These are phyloP conservation scores for Atherinosoma microstoma DNA, from an alignment of 2,797 vertebrate genomes.

Conservation along the genomic window DNA sequence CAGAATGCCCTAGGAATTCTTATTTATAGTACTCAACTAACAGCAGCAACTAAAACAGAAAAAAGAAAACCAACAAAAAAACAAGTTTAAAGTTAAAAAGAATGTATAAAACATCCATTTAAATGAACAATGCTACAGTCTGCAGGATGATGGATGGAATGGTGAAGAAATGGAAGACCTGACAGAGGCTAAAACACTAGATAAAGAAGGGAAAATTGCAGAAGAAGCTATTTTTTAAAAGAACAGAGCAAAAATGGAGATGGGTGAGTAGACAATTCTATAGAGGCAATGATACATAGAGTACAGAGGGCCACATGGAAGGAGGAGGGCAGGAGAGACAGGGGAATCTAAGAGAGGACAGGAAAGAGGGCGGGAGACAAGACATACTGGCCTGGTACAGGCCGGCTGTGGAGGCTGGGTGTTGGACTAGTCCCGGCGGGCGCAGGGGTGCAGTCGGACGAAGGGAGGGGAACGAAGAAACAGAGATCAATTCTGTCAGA, in stretches of 20 bases:
- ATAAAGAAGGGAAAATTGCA: neutral
- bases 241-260: slow-evolving; percentile 21
- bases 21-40: neutral
- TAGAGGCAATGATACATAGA: slow-evolving; percentile 37
- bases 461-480: slow-evolving; percentile 52
- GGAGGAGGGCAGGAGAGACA: slow-evolving; percentile 5
- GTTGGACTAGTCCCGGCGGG: slow-evolving; percentile 57
- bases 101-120: neutral
- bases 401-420: slow-evolving; percentile 55
- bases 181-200: neutral
- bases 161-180: neutral
- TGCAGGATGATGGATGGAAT: neutral
- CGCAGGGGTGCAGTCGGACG: slow-evolving; percentile 62
- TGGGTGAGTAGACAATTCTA: neutral
- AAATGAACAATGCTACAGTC: neutral
- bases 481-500: slow-evolving; percentile 80
- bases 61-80: neutral
- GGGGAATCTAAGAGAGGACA: slow-evolving; percentile 51
- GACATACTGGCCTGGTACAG: slow-evolving; percentile 54
- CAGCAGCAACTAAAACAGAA: neutral
- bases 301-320: slow-evolving; percentile 52
- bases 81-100: neutral
- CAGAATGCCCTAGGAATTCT: neutral
- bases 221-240: slow-evolving; percentile 16
- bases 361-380: slow-evolving; percentile 49